Conservation (phyloP, 2,888 invertebrate genomes). For the Protodeltote pygarga region DNA sequence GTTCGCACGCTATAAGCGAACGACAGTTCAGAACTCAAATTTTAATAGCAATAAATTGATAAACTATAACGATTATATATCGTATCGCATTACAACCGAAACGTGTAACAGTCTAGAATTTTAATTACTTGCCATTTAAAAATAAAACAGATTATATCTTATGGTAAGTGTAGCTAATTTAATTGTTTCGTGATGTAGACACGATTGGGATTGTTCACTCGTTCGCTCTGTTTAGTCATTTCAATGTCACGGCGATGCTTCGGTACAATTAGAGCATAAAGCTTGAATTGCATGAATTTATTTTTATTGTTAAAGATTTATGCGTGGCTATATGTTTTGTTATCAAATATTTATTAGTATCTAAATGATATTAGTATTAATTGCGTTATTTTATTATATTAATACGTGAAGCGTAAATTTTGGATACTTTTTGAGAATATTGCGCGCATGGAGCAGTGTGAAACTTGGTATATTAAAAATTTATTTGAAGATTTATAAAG, state of each 20-base stretch:
- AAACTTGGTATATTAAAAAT: too few relatives aligned
- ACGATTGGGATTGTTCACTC: slow-evolving; percentile 45
- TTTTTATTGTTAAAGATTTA: slow-evolving; percentile 21
- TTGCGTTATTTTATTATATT: neutral
- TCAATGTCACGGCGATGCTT: slow-evolving; percentile 49
- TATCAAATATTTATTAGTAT: neutral
- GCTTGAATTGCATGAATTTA: slow-evolving; percentile 34
- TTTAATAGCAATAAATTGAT: too few relatives aligned
- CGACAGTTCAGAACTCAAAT: too few relatives aligned
- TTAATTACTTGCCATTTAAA: slow-evolving; percentile 46
- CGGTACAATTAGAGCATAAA: slow-evolving; percentile 42
- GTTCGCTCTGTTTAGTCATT: slow-evolving; percentile 43
- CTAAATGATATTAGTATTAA: neutral
- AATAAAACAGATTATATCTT: slow-evolving; percentile 53
- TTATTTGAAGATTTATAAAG: too few relatives aligned
- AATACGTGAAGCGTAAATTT: too few relatives aligned
- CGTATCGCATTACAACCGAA: slow-evolving; percentile 10
- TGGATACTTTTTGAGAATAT: too few relatives aligned
- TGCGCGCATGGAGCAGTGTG: too few relatives aligned
- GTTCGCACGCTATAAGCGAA: too few relatives aligned
- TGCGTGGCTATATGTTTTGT: slow-evolving; percentile 9
- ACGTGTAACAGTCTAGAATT: slow-evolving; percentile 30
- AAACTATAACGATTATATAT: slow-evolving; percentile 26
- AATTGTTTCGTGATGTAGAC: slow-evolving; percentile 57
- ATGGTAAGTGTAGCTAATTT: slow-evolving; percentile 53